These are phyloP conservation scores for Hylia prasina DNA, from an alignment of 2,113 vertebrate species.

Conservation along the genomic window DNA sequence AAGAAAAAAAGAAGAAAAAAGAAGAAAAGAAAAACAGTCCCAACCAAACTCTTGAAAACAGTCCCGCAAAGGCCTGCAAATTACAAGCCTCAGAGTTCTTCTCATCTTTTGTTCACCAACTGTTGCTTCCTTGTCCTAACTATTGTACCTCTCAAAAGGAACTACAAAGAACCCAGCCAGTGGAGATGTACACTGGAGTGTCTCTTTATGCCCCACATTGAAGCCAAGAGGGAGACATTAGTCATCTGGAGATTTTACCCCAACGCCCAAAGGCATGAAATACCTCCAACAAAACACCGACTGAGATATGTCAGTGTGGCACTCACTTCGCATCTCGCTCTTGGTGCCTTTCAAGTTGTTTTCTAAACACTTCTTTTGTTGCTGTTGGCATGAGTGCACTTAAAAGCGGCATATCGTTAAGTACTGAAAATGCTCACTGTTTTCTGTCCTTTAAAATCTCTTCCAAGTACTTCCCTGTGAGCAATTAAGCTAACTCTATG, in stretches of 20 bases:
- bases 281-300: slow-evolving; percentile 52
- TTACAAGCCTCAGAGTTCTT: not conserved
- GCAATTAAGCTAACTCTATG: slow-evolving; percentile 64
- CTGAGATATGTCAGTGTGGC: slow-evolving; percentile 45
- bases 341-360: slow-evolving; percentile 67
- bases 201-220: not conserved
- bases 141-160: not conserved
- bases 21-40: not conserved
- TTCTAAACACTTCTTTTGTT: slow-evolving; percentile 72
- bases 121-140: slow-evolving; percentile 8
- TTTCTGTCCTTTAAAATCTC: slow-evolving; percentile 67
- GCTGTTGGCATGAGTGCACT: slow-evolving; percentile 63
- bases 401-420: slow-evolving; percentile 68
- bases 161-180: not conserved
- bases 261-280: slow-evolving; percentile 48
- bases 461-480: slow-evolving; percentile 62
- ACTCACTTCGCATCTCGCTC: slow-evolving; percentile 32
- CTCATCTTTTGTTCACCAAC: slow-evolving; percentile 8
- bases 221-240: slow-evolving; percentile 46
- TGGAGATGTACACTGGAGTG: not conserved
- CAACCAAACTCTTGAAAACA: not conserved
- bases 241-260: slow-evolving; percentile 54
- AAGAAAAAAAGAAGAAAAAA: not conserved
- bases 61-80: not conserved
- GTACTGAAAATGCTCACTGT: slow-evolving; percentile 66